Conservation (phyloP, 2,113 vertebrate genomes). For the Ivindomyrus marchei region DNA sequence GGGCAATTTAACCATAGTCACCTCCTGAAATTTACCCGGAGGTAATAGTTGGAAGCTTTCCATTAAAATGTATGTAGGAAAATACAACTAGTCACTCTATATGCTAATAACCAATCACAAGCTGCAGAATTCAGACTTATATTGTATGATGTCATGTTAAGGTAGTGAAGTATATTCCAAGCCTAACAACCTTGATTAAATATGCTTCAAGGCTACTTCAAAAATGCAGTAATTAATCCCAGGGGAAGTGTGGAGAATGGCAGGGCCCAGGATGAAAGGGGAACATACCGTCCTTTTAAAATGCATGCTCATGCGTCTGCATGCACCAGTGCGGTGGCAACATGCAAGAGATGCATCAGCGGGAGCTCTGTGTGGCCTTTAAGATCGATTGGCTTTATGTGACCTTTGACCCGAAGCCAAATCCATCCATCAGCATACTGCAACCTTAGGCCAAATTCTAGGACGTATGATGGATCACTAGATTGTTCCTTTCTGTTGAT, state of each 20-base stretch:
- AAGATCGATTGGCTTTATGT: not conserved
- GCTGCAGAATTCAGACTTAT: not conserved
- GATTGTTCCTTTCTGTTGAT: not conserved
- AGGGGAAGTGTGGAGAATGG: not conserved
- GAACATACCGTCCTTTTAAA: not conserved
- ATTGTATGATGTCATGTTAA: not conserved
- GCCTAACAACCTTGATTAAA: not conserved
- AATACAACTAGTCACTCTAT: not conserved
- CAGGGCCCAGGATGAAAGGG: not conserved
- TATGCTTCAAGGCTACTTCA: not conserved
- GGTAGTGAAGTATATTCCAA: not conserved
- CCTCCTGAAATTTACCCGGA: not conserved
- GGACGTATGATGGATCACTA: not conserved
- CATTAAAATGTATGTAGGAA: not conserved
- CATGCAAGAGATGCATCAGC: not conserved
- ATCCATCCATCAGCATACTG: not conserved
- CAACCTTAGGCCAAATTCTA: not conserved
- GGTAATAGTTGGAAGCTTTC: not conserved
- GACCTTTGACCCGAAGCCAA: not conserved
- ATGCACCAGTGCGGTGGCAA: not conserved
- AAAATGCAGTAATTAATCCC: not conserved
- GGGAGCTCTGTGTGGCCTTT: not conserved
- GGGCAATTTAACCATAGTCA: not conserved
- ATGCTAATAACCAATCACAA: not conserved
- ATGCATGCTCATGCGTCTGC: not conserved